Conservation (phyloP, 2,797 vertebrate genomes). For the Danio tinwini region DNA sequence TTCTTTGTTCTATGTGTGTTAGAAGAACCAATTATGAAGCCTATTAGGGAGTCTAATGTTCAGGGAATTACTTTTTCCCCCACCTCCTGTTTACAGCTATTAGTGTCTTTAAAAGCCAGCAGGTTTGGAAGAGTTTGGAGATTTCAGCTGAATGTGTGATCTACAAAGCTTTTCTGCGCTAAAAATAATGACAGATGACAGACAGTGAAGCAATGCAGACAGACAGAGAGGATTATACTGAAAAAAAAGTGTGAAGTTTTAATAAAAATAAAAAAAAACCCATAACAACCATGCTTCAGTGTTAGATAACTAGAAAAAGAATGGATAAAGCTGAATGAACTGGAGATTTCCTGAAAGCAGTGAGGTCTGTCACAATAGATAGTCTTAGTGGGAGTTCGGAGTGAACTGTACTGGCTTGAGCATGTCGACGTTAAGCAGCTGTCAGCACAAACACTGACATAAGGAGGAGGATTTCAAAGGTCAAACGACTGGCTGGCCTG, state of each 20-base stretch:
- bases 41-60: slow-evolving; percentile 19
- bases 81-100: neutral
- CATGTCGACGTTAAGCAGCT: slow-evolving; percentile 66
- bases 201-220: slow-evolving; percentile 20
- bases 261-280: slow-evolving; percentile 23
- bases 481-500: slow-evolving; percentile 60
- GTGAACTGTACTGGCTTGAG: slow-evolving; percentile 29
- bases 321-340: slow-evolving; percentile 52
- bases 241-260: slow-evolving; percentile 22
- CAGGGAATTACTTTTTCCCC: slow-evolving; percentile 6
- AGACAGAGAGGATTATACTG: slow-evolving; percentile 42
- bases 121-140: slow-evolving; percentile 13
- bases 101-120: slow-evolving; percentile 3
- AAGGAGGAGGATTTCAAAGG: slow-evolving; percentile 62
- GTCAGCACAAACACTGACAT: slow-evolving; percentile 63
- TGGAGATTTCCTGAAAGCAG: slow-evolving; percentile 50
- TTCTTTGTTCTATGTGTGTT: slow-evolving; percentile 8
- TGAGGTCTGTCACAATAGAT: slow-evolving; percentile 62
- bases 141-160: neutral
- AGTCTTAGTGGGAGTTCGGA: slow-evolving; percentile 38
- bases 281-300: slow-evolving; percentile 21
- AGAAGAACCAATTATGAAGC: slow-evolving; percentile 35
- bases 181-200: slow-evolving; percentile 33
- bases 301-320: slow-evolving; percentile 55
- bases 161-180: slow-evolving; percentile 46